Percentiles rank a stretch among this genome's conserved stretches.
phyloP scores from a whole-genome alignment of 2,113 vertebrate genomes.

The Sphyrna mokarran region DNA sequence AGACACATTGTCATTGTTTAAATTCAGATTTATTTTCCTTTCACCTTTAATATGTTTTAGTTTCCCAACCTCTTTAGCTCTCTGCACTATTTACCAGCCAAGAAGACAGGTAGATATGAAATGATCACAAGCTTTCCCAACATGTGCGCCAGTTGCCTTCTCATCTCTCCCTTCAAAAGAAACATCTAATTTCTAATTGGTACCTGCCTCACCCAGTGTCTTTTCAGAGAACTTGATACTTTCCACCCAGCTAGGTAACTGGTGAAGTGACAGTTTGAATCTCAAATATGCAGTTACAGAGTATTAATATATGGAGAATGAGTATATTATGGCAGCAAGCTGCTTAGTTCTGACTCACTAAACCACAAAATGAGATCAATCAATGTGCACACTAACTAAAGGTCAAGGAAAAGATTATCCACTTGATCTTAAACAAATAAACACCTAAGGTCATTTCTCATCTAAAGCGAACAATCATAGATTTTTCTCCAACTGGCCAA shows the following conservation, averaged over 20 bases:
- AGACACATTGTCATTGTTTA: background rate
- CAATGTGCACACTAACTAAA: no score
- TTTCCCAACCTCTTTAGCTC: background rate
- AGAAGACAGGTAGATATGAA: background rate
- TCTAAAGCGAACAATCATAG: background rate
- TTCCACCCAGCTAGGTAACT: background rate
- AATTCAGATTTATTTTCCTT: background rate
- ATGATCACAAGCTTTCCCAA: background rate
- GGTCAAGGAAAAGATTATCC: background rate
- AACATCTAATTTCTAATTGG: background rate
- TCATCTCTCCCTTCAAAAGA: background rate
- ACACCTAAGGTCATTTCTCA: background rate
- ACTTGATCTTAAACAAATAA: background rate
- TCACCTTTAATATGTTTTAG: background rate
- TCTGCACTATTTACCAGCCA: background rate
- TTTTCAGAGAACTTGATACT: background rate
- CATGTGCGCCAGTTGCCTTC: background rate
- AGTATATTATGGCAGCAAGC: background rate
- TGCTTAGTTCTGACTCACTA: background rate
- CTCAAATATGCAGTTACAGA: background rate
- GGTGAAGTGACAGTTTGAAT: background rate
- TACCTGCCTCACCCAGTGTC: background rate
- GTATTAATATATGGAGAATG: background rate
- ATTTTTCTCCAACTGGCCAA: background rate
- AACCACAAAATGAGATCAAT: constrained; percentile 13